Percentiles rank a stretch among this genome's conserved stretches.
phyloP scores from a whole-genome alignment of 2,797 vertebrate species.

The Trichosurus vulpecula region DNA sequence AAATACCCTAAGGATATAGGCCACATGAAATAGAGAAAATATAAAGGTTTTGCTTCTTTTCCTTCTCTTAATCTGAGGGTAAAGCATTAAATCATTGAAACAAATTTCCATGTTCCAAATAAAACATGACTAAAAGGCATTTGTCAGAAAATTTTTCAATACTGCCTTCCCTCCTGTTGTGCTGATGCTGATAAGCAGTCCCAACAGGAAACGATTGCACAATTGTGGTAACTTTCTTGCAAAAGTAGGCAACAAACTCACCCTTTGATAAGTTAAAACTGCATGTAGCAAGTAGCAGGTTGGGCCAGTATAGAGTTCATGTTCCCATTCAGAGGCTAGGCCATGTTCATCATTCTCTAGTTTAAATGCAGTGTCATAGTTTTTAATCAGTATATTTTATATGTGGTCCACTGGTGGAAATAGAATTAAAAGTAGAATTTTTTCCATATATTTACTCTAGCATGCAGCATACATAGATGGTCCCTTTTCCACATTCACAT shows the following conservation, averaged over 20 bases:
- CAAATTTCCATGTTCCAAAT: not conserved
- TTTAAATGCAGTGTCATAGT: not conserved
- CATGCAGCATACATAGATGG: not conserved
- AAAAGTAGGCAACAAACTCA: not conserved
- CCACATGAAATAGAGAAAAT: conserved; percentile 5
- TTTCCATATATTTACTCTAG: not conserved
- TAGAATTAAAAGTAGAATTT: not conserved
- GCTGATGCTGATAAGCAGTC: not conserved
- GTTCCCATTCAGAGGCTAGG: not conserved
- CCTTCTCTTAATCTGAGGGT: not conserved
- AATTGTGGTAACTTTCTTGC: not conserved
- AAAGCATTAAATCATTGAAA: not conserved
- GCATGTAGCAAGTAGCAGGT: not conserved
- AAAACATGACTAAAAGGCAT: not conserved
- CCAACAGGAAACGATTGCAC: conserved; percentile 25
- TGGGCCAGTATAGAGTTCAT: accelerated
- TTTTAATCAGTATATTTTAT: not conserved
- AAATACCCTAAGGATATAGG: not conserved
- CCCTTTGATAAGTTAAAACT: not conserved
- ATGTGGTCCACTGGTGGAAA: not conserved
- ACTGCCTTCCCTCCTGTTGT: not conserved
- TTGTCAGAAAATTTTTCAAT: conserved; percentile 20
- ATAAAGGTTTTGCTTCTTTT: not conserved
- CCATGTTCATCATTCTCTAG: not conserved
- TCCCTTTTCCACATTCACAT: not conserved